Percentiles rank a stretch among this genome's conserved stretches.
phyloP scores from a whole-genome alignment of 35 echinoderm and acorn worm species.

The Diadema setosum region DNA sequence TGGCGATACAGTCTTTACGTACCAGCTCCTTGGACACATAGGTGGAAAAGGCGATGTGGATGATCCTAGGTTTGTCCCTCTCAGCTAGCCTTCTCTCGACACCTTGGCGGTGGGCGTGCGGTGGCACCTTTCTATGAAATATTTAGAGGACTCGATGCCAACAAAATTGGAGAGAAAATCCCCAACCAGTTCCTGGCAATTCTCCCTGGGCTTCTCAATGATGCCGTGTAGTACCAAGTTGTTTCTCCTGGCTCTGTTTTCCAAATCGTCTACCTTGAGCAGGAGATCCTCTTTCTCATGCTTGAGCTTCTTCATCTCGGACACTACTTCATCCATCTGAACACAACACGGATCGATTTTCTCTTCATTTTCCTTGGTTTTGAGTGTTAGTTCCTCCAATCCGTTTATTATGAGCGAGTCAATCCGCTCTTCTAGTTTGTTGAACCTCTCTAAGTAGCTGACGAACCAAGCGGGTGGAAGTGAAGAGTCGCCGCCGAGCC shows the following conservation, averaged over 20 bases:
- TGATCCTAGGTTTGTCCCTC: neutral
- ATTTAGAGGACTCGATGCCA: neutral
- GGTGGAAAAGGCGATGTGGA: neutral
- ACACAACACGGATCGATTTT: neutral
- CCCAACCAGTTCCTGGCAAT: neutral
- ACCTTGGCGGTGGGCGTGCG: neutral
- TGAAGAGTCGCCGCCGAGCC: neutral
- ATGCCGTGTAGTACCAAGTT: neutral
- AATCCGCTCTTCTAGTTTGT: neutral
- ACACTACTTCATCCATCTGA: neutral
- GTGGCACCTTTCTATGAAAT: neutral
- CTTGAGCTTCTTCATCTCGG: neutral
- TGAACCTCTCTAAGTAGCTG: neutral
- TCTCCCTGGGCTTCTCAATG: neutral
- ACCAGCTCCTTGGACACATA: neutral
- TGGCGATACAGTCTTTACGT: neutral
- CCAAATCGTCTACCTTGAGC: neutral
- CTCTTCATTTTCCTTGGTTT: neutral
- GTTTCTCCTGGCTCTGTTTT: neutral
- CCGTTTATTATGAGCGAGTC: neutral
- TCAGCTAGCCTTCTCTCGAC: neutral
- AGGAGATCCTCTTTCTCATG: neutral
- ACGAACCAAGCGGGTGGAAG: neutral
- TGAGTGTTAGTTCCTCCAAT: neutral
- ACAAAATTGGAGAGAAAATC: conserved; percentile 2